These are phyloP conservation scores for Myrmecobius fasciatus DNA, from an alignment of 2,113 vertebrate species.

Conservation along the genomic window DNA sequence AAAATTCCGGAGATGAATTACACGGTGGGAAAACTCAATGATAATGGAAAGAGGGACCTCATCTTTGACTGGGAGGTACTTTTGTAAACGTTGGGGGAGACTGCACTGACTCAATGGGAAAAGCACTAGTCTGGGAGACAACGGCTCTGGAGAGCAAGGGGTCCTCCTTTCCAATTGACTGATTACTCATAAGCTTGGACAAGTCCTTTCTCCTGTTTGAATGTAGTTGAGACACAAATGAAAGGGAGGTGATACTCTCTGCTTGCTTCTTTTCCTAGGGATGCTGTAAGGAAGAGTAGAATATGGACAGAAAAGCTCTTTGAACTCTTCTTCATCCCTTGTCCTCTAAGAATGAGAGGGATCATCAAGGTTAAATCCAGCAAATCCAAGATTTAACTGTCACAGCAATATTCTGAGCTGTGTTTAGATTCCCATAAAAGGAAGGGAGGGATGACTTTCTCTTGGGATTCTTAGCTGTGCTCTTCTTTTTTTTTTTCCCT, in stretches of 20 bases:
- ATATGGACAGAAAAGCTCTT: not conserved
- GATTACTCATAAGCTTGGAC: not conserved
- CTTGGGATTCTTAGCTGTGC: not conserved
- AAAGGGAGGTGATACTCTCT: not conserved
- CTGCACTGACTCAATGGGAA: not conserved
- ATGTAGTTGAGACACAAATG: not conserved
- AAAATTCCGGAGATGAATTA: not conserved
- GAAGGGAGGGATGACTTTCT: not conserved
- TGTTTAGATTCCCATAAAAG: not conserved
- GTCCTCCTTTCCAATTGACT: not conserved
- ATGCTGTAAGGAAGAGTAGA: not conserved
- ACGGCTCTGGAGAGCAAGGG: no score
- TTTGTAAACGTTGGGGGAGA: not conserved
- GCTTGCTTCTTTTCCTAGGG: not conserved
- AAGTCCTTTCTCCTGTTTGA: not conserved
- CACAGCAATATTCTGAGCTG: not conserved
- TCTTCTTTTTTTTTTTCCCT: not conserved
- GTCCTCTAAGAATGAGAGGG: not conserved
- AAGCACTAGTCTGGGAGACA: not conserved
- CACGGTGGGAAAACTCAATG: constrained; percentile 36
- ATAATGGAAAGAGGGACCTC: constrained; percentile 67
- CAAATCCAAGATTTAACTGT: no score
- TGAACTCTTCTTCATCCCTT: not conserved
- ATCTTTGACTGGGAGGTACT: constrained; percentile 77
- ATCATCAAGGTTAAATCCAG: not conserved